Evolutionary conservation across 2,113 vertebrate genomes (phyloP), one percentile per base, ranked within the genome.

Genomic region (Gnathonemus longibarbis): DNA sequence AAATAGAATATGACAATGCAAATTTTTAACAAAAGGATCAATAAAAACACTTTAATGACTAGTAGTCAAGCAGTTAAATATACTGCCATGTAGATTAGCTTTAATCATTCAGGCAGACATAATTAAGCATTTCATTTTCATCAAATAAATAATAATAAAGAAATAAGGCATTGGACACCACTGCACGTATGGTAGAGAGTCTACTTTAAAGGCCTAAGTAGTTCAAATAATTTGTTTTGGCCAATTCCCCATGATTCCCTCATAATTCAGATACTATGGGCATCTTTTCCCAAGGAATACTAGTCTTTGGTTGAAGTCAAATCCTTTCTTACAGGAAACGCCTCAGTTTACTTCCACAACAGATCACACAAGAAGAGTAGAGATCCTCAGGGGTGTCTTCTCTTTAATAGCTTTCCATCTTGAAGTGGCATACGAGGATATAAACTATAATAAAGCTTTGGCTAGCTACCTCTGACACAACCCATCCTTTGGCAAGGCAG

Each of bases 261-360:
- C 53, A 21, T 88, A 87, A 89, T 88, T 91, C 90, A 90, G 89
- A 89, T 86, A 91, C 93, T 93, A 91, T 89, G 49, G 94, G 92
- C 92, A 89, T 92, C 92, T 84, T 91, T 90, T 90, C 93, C 91
- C 92, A 93, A 88, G 89, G 91, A 94, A 95, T 94, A 92, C 88
- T 93, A 80, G 91, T 92, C 91, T 94, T 93, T 93, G 92, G 94
- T 92, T 92, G 93, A 94, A 92, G 93, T 94, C 93, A 93, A 93
- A 93, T 94, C 94, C 92, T 89, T 93, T 93, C 94, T 92, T 94
- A 93, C 92, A 93, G 92, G 91, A 93, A 70, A 94, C 93, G 94
- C 93, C 92, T 95, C 93, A 93, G 91, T 94, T 93, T 93, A 94
- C 93, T 95, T 90, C 94, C 91, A 89, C 94, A 95, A 95, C 92